These are phyloP conservation scores for Phylloscopus trochilus DNA, from an alignment of 2,113 vertebrate species.

Conservation along the genomic window DNA sequence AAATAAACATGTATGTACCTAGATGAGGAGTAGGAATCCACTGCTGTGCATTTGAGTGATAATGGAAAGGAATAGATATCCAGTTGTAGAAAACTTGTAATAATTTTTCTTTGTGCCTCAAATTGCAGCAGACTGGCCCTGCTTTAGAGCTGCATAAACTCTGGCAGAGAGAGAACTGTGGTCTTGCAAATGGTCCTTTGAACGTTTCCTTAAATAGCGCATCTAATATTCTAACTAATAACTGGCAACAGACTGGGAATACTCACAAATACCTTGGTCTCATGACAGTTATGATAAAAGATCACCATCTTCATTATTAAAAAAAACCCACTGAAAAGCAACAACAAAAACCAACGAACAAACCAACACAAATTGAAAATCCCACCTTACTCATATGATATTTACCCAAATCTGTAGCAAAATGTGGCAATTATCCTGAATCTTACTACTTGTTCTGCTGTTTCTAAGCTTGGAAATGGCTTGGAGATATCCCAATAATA, in stretches of 20 bases:
- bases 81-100: background rate
- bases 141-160: background rate
- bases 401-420: background rate
- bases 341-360: background rate
- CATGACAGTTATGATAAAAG: background rate
- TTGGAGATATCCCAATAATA: background rate
- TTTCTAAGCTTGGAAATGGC: background rate
- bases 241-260: background rate
- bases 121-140: background rate
- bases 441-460: background rate
- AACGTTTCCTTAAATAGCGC: background rate
- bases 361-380: background rate
- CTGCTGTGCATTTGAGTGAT: background rate
- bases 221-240: background rate
- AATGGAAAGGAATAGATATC: background rate
- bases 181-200: background rate
- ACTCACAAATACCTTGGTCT: background rate
- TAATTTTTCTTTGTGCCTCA: background rate
- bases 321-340: background rate
- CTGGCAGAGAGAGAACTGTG: background rate
- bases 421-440: background rate
- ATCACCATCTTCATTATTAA: background rate
- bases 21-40: background rate
- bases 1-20: background rate
- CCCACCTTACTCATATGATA: background rate